Percentiles rank a stretch among this genome's conserved stretches.
Conservation (phyloP, 2,113 vertebrate species). For the Pelvicachromis taeniatus region DNA sequence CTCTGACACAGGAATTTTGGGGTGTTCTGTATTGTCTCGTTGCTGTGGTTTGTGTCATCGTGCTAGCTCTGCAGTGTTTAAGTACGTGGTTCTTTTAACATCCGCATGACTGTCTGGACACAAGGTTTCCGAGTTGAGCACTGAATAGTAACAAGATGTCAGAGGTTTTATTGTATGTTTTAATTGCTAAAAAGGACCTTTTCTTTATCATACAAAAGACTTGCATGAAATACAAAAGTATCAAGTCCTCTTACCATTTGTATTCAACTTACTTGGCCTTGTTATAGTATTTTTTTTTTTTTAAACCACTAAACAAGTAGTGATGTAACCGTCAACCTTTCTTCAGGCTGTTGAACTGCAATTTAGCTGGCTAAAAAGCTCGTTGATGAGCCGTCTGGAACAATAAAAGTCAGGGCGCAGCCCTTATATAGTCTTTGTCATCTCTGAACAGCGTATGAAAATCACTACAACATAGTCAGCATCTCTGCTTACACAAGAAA, state of each 20-base stretch:
- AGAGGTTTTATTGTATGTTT: neutral
- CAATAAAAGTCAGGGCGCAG: neutral
- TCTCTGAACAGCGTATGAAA: neutral
- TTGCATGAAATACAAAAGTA: neutral
- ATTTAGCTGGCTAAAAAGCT: neutral
- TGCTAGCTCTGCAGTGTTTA: neutral
- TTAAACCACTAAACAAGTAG: neutral
- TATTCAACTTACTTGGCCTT: neutral
- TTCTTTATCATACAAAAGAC: neutral
- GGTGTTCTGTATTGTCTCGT: neutral
- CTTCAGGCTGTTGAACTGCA: neutral
- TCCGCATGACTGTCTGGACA: neutral
- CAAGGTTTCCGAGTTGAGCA: neutral
- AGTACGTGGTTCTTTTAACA: neutral
- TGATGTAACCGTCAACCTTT: neutral
- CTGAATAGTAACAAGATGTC: neutral
- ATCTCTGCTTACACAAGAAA: neutral
- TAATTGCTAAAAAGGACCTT: neutral
- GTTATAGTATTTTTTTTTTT: neutral
- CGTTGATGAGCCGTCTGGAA: constrained; percentile 14
- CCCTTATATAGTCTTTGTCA: neutral
- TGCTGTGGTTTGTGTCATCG: neutral
- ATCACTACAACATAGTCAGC: neutral
- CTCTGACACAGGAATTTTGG: neutral
- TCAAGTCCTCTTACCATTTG: neutral